Conservation (phyloP, 2,113 vertebrate species). For the Neoarius graeffei region DNA sequence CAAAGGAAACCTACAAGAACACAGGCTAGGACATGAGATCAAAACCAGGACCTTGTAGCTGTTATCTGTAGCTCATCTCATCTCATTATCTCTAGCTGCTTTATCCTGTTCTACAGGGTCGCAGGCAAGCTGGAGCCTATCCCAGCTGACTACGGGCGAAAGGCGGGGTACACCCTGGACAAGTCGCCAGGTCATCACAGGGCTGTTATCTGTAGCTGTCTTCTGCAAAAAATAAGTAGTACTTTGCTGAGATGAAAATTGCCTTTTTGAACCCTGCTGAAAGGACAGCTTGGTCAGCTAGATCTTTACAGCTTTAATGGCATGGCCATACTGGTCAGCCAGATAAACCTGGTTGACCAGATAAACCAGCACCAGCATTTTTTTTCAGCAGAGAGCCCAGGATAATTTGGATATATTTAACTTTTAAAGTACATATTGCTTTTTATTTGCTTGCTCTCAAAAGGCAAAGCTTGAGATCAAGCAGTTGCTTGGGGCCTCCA, state of each 20-base stretch:
- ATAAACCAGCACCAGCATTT: not conserved
- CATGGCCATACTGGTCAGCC: not conserved
- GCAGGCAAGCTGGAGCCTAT: no score
- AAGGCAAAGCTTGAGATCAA: not conserved
- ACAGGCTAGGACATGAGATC: not conserved
- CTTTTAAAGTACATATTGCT: not conserved
- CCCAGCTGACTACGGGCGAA: no score
- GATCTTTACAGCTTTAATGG: not conserved
- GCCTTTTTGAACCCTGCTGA: not conserved
- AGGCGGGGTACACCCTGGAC: no score
- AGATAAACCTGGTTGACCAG: not conserved
- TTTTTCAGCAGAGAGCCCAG: not conserved
- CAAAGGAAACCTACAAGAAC: not conserved
- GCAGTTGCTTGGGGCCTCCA: not conserved
- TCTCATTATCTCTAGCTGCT: no score
- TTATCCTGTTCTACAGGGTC: no score
- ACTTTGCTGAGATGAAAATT: not conserved
- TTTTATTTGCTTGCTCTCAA: constrained; percentile 15
- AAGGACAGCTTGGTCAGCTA: not conserved
- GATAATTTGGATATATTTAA: not conserved
- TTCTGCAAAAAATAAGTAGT: not conserved
- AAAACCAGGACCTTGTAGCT: not conserved
- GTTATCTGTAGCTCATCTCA: no score
- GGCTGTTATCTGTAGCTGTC: not conserved
- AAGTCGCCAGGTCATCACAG: no score